phyloP scores from a whole-genome alignment of 1,140 invertebrate species.

The Tetramorium alpestre region DNA sequence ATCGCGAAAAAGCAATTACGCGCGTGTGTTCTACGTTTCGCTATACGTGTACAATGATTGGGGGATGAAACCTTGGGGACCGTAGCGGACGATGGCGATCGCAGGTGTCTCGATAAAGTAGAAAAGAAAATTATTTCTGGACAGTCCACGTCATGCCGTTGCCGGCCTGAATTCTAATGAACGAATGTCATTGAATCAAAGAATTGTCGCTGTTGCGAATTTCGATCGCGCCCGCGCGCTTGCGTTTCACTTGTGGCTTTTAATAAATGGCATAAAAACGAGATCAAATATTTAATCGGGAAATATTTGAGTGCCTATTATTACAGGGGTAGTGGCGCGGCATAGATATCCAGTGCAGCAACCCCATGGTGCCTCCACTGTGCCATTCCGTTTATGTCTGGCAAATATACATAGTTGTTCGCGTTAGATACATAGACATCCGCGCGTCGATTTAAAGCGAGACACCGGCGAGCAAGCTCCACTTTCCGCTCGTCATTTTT shows the following conservation, averaged over 20 bases:
- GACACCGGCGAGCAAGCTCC: conserved; percentile 59
- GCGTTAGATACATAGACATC: conserved; percentile 74
- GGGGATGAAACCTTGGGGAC: too few relatives aligned
- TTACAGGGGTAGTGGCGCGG: conserved; percentile 76
- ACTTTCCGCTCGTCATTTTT: conserved; percentile 60
- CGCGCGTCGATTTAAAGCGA: conserved; percentile 76
- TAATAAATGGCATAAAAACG: conserved; percentile 82
- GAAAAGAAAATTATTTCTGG: background rate
- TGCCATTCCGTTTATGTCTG: conserved; percentile 79
- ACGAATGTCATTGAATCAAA: background rate
- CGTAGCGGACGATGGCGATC: background rate
- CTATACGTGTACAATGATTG: too few relatives aligned
- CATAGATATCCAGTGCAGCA: conserved; percentile 72
- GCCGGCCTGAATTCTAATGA: background rate
- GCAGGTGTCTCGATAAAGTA: background rate
- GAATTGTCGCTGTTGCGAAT: conserved; percentile 34
- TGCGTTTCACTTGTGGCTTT: conserved; percentile 76
- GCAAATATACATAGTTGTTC: conserved; percentile 80
- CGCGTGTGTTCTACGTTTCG: background rate
- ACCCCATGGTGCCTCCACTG: conserved; percentile 69
- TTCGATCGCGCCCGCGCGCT: conserved; percentile 55
- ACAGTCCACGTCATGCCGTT: too few relatives aligned
- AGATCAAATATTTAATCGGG: conserved; percentile 82
- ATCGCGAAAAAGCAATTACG: background rate
- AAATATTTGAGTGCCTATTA: conserved; percentile 82